Conservation (phyloP, 1,140 invertebrate genomes). For the Drosophila sturtevanti region DNA sequence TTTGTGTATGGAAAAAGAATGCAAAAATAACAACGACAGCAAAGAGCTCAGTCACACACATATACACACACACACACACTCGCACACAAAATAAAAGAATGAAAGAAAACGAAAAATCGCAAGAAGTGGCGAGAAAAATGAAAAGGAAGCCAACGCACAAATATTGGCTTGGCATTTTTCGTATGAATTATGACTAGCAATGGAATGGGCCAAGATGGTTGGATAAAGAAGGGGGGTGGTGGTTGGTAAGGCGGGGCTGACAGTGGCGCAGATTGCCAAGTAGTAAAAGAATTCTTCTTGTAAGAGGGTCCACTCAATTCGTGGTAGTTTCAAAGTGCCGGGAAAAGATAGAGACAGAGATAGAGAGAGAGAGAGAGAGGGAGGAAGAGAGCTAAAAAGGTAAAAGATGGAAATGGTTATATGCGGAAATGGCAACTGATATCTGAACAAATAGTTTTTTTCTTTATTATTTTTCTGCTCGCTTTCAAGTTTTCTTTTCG, state of each 20-base stretch:
- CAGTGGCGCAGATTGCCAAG: slow-evolving; percentile 50
- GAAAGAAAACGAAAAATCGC: slow-evolving; percentile 29
- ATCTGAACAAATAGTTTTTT: slow-evolving; percentile 55
- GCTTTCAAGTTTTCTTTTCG: slow-evolving; percentile 1
- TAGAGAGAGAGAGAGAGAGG: too few relatives aligned
- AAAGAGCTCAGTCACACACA: background rate
- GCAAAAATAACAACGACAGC: background rate
- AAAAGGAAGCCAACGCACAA: slow-evolving; percentile 67
- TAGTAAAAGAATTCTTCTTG: slow-evolving; percentile 24
- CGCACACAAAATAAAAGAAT: slow-evolving; percentile 29
- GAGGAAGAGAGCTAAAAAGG: background rate
- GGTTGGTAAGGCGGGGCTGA: background rate
- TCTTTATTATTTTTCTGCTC: background rate
- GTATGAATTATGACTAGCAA: slow-evolving; percentile 69
- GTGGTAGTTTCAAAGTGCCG: background rate
- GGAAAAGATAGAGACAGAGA: too few relatives aligned
- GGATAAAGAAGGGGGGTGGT: background rate
- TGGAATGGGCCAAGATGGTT: slow-evolving; percentile 12
- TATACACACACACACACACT: background rate
- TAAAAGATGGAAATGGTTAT: slow-evolving; percentile 9
- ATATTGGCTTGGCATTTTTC: slow-evolving; percentile 71
- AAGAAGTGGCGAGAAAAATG: slow-evolving; percentile 40
- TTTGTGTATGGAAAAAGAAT: slow-evolving; percentile 49
- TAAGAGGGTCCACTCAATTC: background rate
- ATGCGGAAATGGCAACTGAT: slow-evolving; percentile 3